Conservation (phyloP, 2,113 vertebrate species). For the Pholis gunnellus region DNA sequence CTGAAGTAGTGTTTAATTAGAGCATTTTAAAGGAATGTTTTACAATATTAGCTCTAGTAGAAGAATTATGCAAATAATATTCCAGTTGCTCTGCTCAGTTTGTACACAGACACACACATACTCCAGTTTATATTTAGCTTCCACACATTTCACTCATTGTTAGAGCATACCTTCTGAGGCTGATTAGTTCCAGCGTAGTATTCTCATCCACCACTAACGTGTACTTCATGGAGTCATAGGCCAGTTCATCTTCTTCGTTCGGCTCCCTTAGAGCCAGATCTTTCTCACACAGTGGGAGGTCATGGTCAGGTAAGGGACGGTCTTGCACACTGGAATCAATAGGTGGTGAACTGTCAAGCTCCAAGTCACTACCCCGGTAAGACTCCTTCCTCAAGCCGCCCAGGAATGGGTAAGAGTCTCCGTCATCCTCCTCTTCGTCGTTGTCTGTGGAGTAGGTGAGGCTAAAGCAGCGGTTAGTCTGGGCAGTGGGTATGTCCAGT, state of each 20-base stretch:
- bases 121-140: neutral
- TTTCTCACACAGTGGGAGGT: slow-evolving; percentile 77
- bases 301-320: slow-evolving; percentile 54
- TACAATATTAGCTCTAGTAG: neutral
- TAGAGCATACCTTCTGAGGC: slow-evolving; percentile 86
- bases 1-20: neutral
- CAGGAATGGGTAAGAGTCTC: slow-evolving; percentile 78
- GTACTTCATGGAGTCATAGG: slow-evolving; percentile 98
- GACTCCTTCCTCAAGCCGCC: slow-evolving; percentile 78
- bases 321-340: slow-evolving; percentile 80
- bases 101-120: neutral
- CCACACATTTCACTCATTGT: neutral
- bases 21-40: neutral
- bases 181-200: slow-evolving; percentile 96
- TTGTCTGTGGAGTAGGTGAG: slow-evolving; percentile 87
- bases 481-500: slow-evolving; percentile 86
- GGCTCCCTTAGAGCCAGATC: slow-evolving; percentile 57
- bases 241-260: slow-evolving; percentile 86
- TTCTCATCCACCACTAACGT: slow-evolving; percentile 98
- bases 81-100: neutral
- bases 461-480: slow-evolving; percentile 90
- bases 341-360: slow-evolving; percentile 79
- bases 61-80: neutral
- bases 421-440: slow-evolving; percentile 82
- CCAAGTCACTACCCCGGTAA: slow-evolving; percentile 76